Conservation (phyloP, 2,113 vertebrate species). For the Actenoides lindsayi region DNA sequence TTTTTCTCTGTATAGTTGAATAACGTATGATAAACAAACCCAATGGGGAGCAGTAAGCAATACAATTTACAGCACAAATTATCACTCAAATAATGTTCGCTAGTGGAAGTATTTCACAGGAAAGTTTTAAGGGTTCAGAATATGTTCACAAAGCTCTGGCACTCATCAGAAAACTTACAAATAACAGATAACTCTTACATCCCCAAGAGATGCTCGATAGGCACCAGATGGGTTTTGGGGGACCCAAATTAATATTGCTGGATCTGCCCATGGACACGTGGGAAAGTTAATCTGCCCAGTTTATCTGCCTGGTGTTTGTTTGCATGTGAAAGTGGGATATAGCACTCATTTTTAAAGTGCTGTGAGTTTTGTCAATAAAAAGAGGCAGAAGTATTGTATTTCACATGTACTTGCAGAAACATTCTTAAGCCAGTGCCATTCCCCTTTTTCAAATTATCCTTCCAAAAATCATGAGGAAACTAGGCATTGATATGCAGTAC, state of each 20-base stretch:
- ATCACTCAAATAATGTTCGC: background rate
- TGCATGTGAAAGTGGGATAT: background rate
- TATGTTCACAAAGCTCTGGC: background rate
- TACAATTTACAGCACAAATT: background rate
- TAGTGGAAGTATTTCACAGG: conserved; percentile 15
- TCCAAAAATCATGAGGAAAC: background rate
- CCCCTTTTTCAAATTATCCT: background rate
- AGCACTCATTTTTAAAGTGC: background rate
- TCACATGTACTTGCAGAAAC: background rate
- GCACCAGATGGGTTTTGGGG: background rate
- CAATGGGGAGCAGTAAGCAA: background rate
- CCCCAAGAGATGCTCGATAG: background rate
- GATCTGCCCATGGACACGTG: background rate
- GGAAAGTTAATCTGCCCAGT: background rate
- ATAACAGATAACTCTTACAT: background rate
- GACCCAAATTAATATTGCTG: background rate
- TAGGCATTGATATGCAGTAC: background rate
- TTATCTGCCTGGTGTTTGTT: background rate
- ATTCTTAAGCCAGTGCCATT: background rate
- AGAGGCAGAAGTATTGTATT: background rate
- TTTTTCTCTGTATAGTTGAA: background rate
- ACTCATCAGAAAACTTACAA: background rate
- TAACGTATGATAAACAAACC: conserved; percentile 23
- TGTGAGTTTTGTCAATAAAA: background rate
- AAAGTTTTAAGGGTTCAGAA: background rate